Percentiles rank a stretch among this genome's conserved stretches.
These are phyloP conservation scores for Darevskia nairensis DNA, from an alignment of 2,797 vertebrate genomes.

Conservation along the genomic window DNA sequence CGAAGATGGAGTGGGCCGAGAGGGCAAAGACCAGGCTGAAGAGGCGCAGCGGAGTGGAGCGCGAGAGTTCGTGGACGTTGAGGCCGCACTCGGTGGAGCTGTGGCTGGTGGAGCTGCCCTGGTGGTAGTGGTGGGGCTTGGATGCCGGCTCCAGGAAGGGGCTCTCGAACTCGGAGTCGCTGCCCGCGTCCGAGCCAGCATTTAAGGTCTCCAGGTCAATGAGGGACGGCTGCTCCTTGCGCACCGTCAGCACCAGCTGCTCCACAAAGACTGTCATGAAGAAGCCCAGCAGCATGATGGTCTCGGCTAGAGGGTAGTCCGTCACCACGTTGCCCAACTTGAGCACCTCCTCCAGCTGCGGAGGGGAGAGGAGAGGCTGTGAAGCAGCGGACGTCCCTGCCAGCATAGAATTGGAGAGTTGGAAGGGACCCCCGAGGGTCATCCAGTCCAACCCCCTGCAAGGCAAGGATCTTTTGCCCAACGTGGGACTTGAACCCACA, in stretches of 20 bases:
- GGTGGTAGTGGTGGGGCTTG: constrained; percentile 8
- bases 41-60: constrained; percentile 84
- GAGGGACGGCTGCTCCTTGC: constrained; percentile 90
- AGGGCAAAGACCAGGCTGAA: constrained; percentile 88
- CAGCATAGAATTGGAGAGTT: no score
- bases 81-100: constrained; percentile 68
- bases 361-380: no score
- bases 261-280: constrained; percentile 92
- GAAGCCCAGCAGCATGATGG: constrained; percentile 91
- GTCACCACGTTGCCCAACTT: constrained; percentile 78
- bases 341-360: constrained; percentile 84
- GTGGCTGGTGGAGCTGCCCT: constrained; percentile 64
- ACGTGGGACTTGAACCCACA: no score
- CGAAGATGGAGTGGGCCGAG: constrained; percentile 90
- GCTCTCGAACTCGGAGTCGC: constrained; percentile 93
- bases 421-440: no score
- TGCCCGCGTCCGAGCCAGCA: constrained; percentile 87
- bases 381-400: not conserved
- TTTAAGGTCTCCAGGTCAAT: constrained; percentile 95
- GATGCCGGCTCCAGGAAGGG: constrained; percentile 82
- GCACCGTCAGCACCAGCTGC: constrained; percentile 88
- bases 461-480: no score
- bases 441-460: no score
- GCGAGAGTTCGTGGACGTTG: constrained; percentile 75
- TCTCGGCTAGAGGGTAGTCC: constrained; percentile 91